Evolutionary conservation across 2,113 vertebrate genomes (phyloP).

Genomic region (Nibea albiflora): DNA sequence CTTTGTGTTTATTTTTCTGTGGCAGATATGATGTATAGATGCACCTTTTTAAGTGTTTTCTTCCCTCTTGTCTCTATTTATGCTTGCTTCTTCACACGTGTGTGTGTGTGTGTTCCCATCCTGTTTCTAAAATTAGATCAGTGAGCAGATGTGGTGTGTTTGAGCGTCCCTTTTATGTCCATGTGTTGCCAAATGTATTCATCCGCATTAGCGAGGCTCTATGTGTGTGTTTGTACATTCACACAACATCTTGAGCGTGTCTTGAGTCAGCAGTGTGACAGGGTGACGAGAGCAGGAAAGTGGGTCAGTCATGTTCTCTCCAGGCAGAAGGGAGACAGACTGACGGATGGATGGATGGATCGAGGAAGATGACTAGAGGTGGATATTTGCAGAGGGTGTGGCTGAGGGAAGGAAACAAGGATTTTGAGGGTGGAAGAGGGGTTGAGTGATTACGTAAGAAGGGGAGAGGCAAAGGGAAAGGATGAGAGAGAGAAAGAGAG

Average conservation of each 20-base stretch:
- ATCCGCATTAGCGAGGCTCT: slow-evolving; percentile 32
- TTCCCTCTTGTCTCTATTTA: not conserved
- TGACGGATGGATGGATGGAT: slow-evolving; percentile 21
- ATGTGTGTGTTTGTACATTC: slow-evolving; percentile 36
- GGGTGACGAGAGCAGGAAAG: slow-evolving; percentile 53
- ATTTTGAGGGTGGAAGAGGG: slow-evolving; percentile 6
- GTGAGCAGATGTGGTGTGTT: slow-evolving; percentile 63
- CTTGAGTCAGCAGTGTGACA: slow-evolving; percentile 73
- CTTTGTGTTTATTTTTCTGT: not conserved
- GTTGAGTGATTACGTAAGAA: slow-evolving; percentile 31
- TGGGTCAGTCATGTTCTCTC: slow-evolving; percentile 72
- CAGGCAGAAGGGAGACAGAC: slow-evolving; percentile 27
- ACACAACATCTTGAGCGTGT: slow-evolving; percentile 56
- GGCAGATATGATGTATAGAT: not conserved
- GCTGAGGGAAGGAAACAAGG: slow-evolving; percentile 18
- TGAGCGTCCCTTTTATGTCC: slow-evolving; percentile 47
- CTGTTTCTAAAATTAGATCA: slow-evolving; percentile 64
- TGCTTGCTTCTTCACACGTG: not conserved
- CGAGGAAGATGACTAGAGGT: slow-evolving; percentile 11
- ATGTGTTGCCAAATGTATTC: slow-evolving; percentile 54
- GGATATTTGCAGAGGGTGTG: slow-evolving; percentile 1
- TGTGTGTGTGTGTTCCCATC: slow-evolving; percentile 4
- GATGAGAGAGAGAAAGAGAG: slow-evolving; percentile 1
- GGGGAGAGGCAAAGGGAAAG: slow-evolving; percentile 6
- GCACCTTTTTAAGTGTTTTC: not conserved